Evolutionary conservation across 92 coral and sea anemone genomes (phyloP).

Genomic region (Porites divaricata): DNA sequence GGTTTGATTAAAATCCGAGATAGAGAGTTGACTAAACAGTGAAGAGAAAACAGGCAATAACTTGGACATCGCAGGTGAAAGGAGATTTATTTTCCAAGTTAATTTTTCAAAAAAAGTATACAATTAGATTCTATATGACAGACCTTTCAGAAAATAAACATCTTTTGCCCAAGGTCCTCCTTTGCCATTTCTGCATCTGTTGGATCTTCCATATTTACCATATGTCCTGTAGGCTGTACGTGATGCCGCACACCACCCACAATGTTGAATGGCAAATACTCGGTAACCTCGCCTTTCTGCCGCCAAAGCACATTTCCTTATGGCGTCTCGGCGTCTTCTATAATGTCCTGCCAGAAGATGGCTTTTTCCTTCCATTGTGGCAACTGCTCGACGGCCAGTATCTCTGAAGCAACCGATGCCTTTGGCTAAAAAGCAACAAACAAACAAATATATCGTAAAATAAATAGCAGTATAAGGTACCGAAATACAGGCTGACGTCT

Average conservation of each 20-base stretch:
- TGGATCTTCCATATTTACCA: conserved; percentile 53
- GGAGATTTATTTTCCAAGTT: too few relatives aligned
- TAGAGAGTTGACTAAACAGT: too few relatives aligned
- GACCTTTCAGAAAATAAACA: conserved; percentile 54
- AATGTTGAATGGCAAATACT: conserved; percentile 62
- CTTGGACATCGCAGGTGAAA: too few relatives aligned
- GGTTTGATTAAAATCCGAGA: too few relatives aligned
- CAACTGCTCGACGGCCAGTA: conserved; percentile 37
- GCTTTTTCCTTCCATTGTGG: conserved; percentile 36
- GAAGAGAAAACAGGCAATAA: too few relatives aligned
- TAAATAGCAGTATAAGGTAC: too few relatives aligned
- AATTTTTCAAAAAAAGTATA: too few relatives aligned
- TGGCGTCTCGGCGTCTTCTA: conserved; percentile 30
- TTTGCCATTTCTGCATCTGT: conserved; percentile 54
- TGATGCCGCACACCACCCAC: conserved; percentile 61
- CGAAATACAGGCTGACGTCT: too few relatives aligned
- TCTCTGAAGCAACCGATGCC: conserved; percentile 35
- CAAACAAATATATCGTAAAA: too few relatives aligned
- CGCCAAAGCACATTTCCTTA: conserved; percentile 39
- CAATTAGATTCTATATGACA: neutral
- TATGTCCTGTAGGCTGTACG: conserved; percentile 60
- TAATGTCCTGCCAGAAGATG: conserved; percentile 26
- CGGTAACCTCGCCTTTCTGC: conserved; percentile 35
- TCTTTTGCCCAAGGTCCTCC: conserved; percentile 75
- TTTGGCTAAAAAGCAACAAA: neutral